Percentiles rank a stretch among this genome's conserved stretches.
Evolutionary conservation across 2,113 vertebrate species (phyloP).

Genomic region (Atlantisia rogersi): DNA sequence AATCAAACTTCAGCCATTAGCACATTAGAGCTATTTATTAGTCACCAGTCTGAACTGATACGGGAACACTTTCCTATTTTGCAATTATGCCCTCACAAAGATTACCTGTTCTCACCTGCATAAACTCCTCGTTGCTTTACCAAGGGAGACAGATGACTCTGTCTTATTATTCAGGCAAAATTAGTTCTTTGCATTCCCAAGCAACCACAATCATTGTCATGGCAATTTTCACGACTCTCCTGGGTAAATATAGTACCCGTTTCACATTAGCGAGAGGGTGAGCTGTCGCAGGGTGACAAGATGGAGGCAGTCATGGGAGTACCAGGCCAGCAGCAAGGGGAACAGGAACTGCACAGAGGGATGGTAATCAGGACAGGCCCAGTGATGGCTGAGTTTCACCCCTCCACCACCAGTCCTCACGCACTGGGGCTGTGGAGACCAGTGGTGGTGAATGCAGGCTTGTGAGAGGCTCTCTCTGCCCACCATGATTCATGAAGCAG

Average conservation of each 20-base stretch:
- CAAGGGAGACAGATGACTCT: background rate
- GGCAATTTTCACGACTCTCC: slow-evolving; percentile 64
- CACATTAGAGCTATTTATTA: slow-evolving; percentile 20
- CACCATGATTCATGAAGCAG: background rate
- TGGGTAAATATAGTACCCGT: slow-evolving; percentile 56
- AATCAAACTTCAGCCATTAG: slow-evolving; percentile 24
- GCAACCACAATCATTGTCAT: slow-evolving; percentile 57
- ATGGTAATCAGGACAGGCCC: background rate
- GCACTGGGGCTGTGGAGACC: background rate
- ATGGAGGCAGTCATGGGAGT: slow-evolving; percentile 26
- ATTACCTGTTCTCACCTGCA: slow-evolving; percentile 69
- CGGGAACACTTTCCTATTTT: slow-evolving; percentile 42
- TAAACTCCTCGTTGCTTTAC: background rate
- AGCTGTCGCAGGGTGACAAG: slow-evolving; percentile 40
- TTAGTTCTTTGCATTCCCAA: slow-evolving; percentile 36
- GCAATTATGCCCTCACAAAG: slow-evolving; percentile 38
- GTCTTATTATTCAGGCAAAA: slow-evolving; percentile 18
- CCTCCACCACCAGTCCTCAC: background rate
- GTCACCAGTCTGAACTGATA: slow-evolving; percentile 48
- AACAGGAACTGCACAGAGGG: background rate
- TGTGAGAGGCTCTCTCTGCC: background rate
- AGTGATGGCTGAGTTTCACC: background rate
- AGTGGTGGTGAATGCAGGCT: background rate
- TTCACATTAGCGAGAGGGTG: slow-evolving; percentile 30
- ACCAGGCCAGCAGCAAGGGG: background rate